Evolutionary conservation across 2,797 vertebrate genomes (phyloP).

Genomic region (Rhinoraja longicauda): DNA sequence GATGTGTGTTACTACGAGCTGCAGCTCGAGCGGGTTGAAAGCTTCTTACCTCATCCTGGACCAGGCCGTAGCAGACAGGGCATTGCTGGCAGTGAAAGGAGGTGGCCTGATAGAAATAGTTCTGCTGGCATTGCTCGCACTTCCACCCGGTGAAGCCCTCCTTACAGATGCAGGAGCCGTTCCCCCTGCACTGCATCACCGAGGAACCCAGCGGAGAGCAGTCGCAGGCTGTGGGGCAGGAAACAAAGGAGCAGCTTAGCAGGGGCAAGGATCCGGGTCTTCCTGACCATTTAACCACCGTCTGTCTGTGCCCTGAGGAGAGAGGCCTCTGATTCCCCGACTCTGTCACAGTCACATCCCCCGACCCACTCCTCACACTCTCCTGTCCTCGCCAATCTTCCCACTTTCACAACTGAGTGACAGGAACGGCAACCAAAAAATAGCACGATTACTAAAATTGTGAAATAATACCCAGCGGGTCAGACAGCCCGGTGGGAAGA

Average conservation of each 20-base stretch:
- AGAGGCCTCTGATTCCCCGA: too few species aligned
- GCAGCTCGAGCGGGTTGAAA: not conserved
- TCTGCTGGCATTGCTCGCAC: constrained; percentile 77
- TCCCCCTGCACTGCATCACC: constrained; percentile 72
- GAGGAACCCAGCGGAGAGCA: constrained; percentile 79
- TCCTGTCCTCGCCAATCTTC: not conserved
- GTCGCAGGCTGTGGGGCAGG: constrained; percentile 67
- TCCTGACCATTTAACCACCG: not conserved
- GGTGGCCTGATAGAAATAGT: constrained; percentile 66
- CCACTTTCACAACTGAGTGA: not conserved
- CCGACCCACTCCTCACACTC: not conserved
- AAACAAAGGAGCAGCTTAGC: not conserved
- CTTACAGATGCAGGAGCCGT: constrained; percentile 76
- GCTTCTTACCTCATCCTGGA: constrained; percentile 71
- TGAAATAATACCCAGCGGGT: not conserved
- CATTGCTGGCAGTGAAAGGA: constrained; percentile 75
- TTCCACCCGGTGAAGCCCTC: constrained; percentile 77
- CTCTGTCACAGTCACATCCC: not conserved
- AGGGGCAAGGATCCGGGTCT: not conserved
- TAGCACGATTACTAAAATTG: not conserved
- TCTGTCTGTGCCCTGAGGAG: too few species aligned
- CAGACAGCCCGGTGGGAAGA: not conserved
- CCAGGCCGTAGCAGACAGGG: constrained; percentile 73
- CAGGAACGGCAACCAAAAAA: not conserved
- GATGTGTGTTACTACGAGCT: too few species aligned